phyloP scores from a whole-genome alignment of 2,797 vertebrate species.

The Synaphobranchus kaupii region DNA sequence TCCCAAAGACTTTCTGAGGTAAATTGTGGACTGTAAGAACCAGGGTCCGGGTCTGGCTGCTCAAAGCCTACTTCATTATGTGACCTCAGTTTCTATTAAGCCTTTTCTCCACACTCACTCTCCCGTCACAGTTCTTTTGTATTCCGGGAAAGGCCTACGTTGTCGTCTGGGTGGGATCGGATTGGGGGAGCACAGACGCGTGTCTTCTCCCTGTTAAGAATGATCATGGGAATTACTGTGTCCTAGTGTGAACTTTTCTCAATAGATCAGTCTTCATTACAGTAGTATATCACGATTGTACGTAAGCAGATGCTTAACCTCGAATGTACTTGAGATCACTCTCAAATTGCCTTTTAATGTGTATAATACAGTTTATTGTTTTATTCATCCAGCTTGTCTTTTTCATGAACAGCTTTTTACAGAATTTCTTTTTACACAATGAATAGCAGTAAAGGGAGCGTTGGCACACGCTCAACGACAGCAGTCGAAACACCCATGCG shows the following conservation, averaged over 20 bases:
- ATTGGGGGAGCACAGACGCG: not conserved
- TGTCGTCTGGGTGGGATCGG: not conserved
- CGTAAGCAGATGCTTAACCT: not conserved
- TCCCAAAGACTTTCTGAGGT: constrained; percentile 68
- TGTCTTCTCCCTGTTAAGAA: not conserved
- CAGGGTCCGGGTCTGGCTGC: not conserved
- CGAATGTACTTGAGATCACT: not conserved
- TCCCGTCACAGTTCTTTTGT: not conserved
- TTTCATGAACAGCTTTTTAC: not conserved
- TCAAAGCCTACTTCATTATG: not conserved
- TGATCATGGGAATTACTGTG: constrained; percentile 4
- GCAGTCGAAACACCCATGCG: too few species aligned
- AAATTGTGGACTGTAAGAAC: constrained; percentile 59
- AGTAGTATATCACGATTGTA: not conserved
- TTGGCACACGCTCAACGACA: too few species aligned
- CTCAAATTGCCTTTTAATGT: not conserved
- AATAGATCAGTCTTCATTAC: not conserved
- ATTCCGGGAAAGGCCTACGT: not conserved
- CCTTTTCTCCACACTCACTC: not conserved
- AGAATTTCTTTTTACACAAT: too few species aligned
- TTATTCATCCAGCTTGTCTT: not conserved
- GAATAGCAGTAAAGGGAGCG: too few species aligned
- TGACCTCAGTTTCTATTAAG: not conserved
- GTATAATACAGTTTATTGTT: not conserved
- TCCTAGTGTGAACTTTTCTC: not conserved